Base-by-base conservation (phyloP, 2,113 vertebrate genomes). In the Ginglymostoma cirratum region DNA sequence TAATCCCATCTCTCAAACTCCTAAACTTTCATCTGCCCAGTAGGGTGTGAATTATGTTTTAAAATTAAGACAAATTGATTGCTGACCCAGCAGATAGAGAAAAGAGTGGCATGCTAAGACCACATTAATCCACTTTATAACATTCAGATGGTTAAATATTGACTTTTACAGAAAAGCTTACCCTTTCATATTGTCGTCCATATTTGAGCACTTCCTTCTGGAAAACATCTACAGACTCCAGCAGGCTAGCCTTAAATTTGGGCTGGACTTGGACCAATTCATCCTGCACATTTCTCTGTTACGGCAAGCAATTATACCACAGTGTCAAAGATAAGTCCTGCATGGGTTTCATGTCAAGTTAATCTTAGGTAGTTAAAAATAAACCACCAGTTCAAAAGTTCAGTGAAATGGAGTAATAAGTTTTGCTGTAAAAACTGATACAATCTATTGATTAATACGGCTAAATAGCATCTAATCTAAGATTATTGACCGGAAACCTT, bases 201-300 rank as follows among this genome's bases (percentile, higher is more conserved):
- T 98, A 99, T 27, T 96, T 96, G 14, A 76, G 19, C 0, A 98
- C 97, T 80, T 98, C 97, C 2, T 97, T 97, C 94, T 48, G 97
- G 96, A 98, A 99, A 96, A 97, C 42, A 95, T 96, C 95, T 12
- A 98, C 97, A 0, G 98, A 96, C 70, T 98, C 97, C 10, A 98
- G 96, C 10, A 99, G 97, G 80, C 96, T 96, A 93, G 96, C 96
- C 96, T 98, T 98, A 97, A 99, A 98, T 85, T 97, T 97, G 80
- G 98, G 98, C 96, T 99, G 98, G 97, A 97, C 97, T 96, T 96
- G 97, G 96, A 98, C 97, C 96, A 99, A 96, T 69, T 98, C 97
- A 96, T 98, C 97, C 97, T 99, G 98, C 70, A 98, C 97, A 72
- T 95, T 96, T 96, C 66, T 96, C 97, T 97, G 95, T 27, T 5